A percentile compares a stretch with the other conserved stretches of the same genome.
Conservation (phyloP, 2,888 invertebrate species). For the Mamestra brassicae region DNA sequence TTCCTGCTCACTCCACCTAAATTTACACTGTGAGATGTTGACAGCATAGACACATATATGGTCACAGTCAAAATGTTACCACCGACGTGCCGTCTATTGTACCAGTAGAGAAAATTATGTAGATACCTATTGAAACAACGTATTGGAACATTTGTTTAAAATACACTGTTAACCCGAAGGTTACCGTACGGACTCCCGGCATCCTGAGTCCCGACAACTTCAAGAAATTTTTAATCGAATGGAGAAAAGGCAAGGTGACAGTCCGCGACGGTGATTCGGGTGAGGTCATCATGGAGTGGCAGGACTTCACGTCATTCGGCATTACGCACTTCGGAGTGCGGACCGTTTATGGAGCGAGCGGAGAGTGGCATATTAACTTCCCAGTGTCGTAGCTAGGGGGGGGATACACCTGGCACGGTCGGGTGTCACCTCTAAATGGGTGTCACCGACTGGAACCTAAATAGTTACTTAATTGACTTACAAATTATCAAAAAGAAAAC, state of each 20-base stretch:
- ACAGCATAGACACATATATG: too few relatives aligned
- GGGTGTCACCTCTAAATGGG: too few relatives aligned
- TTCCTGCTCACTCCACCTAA: too few relatives aligned
- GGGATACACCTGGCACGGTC: too few relatives aligned
- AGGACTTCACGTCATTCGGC: slow-evolving; percentile 91
- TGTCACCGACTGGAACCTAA: too few relatives aligned
- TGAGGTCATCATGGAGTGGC: slow-evolving; percentile 91
- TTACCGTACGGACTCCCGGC: slow-evolving; percentile 2
- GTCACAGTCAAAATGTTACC: neutral
- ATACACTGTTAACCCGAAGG: neutral
- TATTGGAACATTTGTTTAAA: neutral
- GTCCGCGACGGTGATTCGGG: slow-evolving; percentile 88
- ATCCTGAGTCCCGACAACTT: slow-evolving; percentile 79
- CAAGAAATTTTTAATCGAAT: slow-evolving; percentile 90
- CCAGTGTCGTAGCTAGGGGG: too few relatives aligned
- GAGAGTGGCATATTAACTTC: neutral
- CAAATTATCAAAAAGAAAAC: too few relatives aligned
- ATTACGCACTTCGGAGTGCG: slow-evolving; percentile 92
- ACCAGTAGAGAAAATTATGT: neutral
- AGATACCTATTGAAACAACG: neutral
- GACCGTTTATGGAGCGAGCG: neutral
- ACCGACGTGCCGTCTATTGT: neutral
- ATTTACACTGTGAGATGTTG: too few relatives aligned
- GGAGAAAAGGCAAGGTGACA: slow-evolving; percentile 89
- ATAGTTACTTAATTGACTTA: too few relatives aligned